Evolutionary conservation across 2,797 vertebrate species (phyloP), one percentile per base, ranked within the genome.

Genomic region (Scarus forsteni): DNA sequence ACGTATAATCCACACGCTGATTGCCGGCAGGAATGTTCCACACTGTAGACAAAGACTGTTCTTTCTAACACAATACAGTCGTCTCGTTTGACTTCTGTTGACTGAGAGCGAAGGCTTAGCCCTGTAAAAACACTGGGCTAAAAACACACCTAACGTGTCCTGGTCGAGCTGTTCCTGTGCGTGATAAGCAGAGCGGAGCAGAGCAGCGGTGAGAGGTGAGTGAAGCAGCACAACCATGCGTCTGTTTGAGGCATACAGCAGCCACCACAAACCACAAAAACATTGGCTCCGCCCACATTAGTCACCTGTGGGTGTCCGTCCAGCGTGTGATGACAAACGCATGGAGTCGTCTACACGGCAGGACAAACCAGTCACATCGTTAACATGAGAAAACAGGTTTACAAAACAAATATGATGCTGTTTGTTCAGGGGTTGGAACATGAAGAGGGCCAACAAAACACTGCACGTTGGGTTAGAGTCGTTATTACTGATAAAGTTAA

Each of bases 311-410:
- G 73, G 66, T 10, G 66, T 71, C 59, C 55, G 16, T 65, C 65
- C 79, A 36, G 87, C 85, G 36, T 60, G 76, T 38, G 91, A 70
- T 0, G 92, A 88, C 92, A 95, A 81, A 84, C 88, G 86, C 94
- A 95, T 95, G 72, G 93, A 89, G 73, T 89, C 86, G n/a, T 93
- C 93, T 93, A 88, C 62, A 53, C 76, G 79, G 81, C 86, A 80
- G 52, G 54, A 75, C 63, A 79, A 19, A 88, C 77, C 84, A 85
- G 51, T 84, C 58, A 83, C 19, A 64, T 27, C 27, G 27, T 27
- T 27, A 27, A 27, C 50, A 18, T 70, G 80, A 56, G 4, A 13
- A 10, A 45, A 81, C 51, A 76, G 15, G 39, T 42, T 62, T 35
- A 60, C 19, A 39, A 16, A 1, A 15, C 16, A 27, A 19, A 12